Percentiles rank a stretch among this genome's conserved stretches.
Conservation (phyloP, 2,888 invertebrate genomes). For the Clistopyga incitator region DNA sequence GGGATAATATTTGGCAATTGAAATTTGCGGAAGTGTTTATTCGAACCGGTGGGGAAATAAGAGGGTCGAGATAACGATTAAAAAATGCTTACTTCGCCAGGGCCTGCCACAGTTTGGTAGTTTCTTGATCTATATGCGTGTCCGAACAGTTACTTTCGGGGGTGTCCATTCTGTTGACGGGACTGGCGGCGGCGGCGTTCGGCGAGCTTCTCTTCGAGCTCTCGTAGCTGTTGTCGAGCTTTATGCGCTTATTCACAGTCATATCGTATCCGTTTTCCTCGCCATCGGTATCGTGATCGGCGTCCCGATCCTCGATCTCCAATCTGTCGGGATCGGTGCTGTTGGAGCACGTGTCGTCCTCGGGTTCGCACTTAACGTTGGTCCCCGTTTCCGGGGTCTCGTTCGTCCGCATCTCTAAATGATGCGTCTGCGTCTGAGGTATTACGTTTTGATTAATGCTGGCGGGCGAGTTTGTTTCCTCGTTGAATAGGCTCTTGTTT, state of each 20-base stretch:
- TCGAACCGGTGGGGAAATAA: too few species aligned
- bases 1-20: too few species aligned
- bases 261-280: constrained; percentile 81
- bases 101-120: constrained; percentile 81
- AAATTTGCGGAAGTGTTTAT: too few species aligned
- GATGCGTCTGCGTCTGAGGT: constrained; percentile 81
- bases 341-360: constrained; percentile 88
- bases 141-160: constrained; percentile 83
- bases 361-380: constrained; percentile 85
- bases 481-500: constrained; percentile 81
- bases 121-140: constrained; percentile 80
- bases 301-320: constrained; percentile 87
- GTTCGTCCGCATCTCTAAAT: constrained; percentile 74
- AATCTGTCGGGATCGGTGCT: constrained; percentile 91
- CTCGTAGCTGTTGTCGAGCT: constrained; percentile 76
- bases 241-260: constrained; percentile 79
- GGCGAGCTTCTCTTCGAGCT: constrained; percentile 77
- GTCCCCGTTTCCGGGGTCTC: constrained; percentile 20
- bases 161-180: constrained; percentile 83
- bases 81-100: constrained; percentile 77
- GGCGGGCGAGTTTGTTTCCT: constrained; percentile 81
- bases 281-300: constrained; percentile 79
- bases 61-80: too few species aligned
- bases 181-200: constrained; percentile 73
- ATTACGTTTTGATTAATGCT: constrained; percentile 82